Evolutionary conservation across 2,797 vertebrate species (phyloP).

Genomic region (Urocyon cinereoargenteus): DNA sequence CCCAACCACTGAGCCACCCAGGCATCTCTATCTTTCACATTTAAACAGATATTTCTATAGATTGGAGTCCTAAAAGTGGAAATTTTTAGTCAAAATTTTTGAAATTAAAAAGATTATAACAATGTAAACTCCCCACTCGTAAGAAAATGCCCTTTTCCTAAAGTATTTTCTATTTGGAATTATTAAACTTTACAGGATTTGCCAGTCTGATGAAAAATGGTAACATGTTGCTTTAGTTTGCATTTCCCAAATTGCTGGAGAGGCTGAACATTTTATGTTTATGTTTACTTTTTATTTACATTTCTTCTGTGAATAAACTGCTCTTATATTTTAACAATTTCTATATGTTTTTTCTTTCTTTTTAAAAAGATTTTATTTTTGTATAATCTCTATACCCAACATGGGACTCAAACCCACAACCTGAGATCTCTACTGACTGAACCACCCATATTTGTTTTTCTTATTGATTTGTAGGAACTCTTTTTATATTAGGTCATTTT

Average conservation of each 20-base stretch:
- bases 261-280: neutral
- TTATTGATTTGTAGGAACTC: conserved; percentile 1
- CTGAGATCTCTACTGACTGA: neutral
- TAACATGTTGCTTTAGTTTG: neutral
- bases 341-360: neutral
- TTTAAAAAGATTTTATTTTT: neutral
- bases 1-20: no score
- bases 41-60: neutral
- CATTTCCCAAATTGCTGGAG: neutral
- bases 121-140: neutral
- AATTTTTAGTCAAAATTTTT: neutral
- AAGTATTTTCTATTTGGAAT: neutral
- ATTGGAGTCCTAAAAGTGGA: neutral
- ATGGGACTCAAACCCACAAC: neutral
- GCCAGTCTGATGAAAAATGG: neutral
- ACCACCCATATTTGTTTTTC: neutral
- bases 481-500: neutral
- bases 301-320: neutral
- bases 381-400: neutral
- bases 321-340: neutral
- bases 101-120: neutral
- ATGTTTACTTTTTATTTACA: neutral
- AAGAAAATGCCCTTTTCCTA: neutral
- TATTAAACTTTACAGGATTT: conserved; percentile 14
- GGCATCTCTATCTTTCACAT: neutral